Conservation (phyloP, 2,797 vertebrate genomes). For the Galagoides demidoff region DNA sequence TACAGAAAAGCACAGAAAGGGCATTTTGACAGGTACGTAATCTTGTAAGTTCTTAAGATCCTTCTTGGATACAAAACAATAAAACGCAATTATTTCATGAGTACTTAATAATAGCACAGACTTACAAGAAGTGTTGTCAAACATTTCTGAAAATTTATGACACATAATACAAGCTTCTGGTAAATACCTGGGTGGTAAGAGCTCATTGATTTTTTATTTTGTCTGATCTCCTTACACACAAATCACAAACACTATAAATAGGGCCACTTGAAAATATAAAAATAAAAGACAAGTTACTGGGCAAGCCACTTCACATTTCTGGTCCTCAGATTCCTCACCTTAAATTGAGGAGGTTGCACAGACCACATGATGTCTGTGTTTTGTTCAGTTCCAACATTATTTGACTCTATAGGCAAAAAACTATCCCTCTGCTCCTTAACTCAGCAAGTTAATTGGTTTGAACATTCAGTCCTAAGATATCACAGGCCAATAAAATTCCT, state of each 20-base stretch:
- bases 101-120: neutral
- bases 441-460: neutral
- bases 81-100: slow-evolving; percentile 20
- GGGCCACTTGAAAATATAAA: slow-evolving; percentile 44
- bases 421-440: neutral
- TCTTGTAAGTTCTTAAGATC: neutral
- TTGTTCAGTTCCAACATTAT: neutral
- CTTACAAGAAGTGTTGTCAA: neutral
- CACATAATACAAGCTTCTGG: neutral
- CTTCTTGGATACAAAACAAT: neutral
- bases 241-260: slow-evolving; percentile 42
- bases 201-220: neutral
- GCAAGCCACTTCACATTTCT: neutral
- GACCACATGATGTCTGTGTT: neutral
- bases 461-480: neutral
- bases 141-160: neutral
- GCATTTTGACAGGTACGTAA: neutral
- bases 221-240: neutral
- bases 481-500: neutral
- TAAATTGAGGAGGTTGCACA: neutral
- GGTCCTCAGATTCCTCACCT: neutral
- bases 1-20: neutral
- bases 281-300: neutral
- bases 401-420: neutral
- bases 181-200: neutral